Conservation (phyloP, 2,113 vertebrate species). For the Myocastor coypus region DNA sequence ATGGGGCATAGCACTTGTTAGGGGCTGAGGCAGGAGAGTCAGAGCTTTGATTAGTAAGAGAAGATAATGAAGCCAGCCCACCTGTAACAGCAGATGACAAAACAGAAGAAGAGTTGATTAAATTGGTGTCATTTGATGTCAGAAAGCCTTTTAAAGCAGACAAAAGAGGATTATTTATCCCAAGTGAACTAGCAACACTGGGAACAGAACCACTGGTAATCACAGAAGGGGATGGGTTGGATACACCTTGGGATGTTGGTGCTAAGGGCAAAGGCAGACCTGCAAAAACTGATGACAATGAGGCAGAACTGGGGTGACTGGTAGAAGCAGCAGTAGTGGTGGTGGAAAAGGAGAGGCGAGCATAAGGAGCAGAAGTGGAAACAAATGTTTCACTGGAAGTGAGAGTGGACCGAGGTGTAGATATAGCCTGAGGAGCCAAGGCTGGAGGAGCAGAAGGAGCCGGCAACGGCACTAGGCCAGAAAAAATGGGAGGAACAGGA, state of each 20-base stretch:
- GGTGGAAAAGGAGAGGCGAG: conserved; percentile 88
- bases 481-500: conserved; percentile 91
- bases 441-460: conserved; percentile 78
- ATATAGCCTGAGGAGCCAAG: conserved; percentile 85
- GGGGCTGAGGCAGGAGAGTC: conserved; percentile 86
- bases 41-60: conserved; percentile 85
- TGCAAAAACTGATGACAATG: conserved; percentile 90
- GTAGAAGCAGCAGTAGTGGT: conserved; percentile 84
- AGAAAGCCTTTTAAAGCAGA: conserved; percentile 91
- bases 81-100: conserved; percentile 85
- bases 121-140: conserved; percentile 87
- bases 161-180: conserved; percentile 87
- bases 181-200: conserved; percentile 86
- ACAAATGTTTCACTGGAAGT: conserved; percentile 87
- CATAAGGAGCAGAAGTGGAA: conserved; percentile 85
- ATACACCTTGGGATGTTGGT: conserved; percentile 79
- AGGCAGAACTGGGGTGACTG: conserved; percentile 86
- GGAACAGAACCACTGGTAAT: conserved; percentile 84
- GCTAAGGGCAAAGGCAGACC: conserved; percentile 88
- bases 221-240: conserved; percentile 85
- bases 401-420: conserved; percentile 88
- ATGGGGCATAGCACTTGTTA: conserved; percentile 92
- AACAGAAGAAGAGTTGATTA: conserved; percentile 85
- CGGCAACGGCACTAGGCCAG: conserved; percentile 88
- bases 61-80: conserved; percentile 88